phyloP scores from a whole-genome alignment of 1,140 invertebrate genomes.

The Radopholus similis region DNA sequence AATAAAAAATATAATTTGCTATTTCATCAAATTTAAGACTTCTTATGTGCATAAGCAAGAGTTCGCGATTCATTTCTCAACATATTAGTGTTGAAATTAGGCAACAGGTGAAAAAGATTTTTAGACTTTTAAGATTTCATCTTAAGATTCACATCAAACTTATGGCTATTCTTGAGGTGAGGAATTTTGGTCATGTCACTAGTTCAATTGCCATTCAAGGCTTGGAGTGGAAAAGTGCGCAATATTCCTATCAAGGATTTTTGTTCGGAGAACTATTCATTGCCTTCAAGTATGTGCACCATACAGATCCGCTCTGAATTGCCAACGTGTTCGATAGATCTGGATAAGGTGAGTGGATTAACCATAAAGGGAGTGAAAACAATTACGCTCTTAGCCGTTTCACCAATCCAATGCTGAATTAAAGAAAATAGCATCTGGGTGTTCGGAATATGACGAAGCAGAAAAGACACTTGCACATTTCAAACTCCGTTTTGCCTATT shows the following conservation, averaged over 20 bases:
- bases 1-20: too few relatives aligned
- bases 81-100: constrained; percentile 19
- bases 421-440: too few relatives aligned
- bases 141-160: constrained; percentile 34
- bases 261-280: neutral
- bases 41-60: constrained; percentile 41
- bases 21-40: too few relatives aligned
- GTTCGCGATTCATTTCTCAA: constrained; percentile 38
- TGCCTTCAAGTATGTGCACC: neutral
- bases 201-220: constrained; percentile 7
- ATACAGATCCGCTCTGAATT: constrained; percentile 9
- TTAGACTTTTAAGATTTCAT: too few relatives aligned
- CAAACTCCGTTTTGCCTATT: constrained; percentile 41
- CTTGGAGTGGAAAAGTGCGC: constrained; percentile 16
- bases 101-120: too few relatives aligned
- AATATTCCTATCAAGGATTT: constrained; percentile 12
- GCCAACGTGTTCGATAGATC: constrained; percentile 12
- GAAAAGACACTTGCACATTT: constrained; percentile 29
- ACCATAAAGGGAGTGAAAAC: too few relatives aligned
- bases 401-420: too few relatives aligned
- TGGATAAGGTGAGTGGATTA: constrained; percentile 24
- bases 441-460: constrained; percentile 19
- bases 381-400: too few relatives aligned
- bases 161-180: constrained; percentile 34
- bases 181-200: neutral